Evolutionary conservation across 2,888 invertebrate species (phyloP), one percentile per base, ranked within the genome.

Genomic region (Dasypogon diadema): DNA sequence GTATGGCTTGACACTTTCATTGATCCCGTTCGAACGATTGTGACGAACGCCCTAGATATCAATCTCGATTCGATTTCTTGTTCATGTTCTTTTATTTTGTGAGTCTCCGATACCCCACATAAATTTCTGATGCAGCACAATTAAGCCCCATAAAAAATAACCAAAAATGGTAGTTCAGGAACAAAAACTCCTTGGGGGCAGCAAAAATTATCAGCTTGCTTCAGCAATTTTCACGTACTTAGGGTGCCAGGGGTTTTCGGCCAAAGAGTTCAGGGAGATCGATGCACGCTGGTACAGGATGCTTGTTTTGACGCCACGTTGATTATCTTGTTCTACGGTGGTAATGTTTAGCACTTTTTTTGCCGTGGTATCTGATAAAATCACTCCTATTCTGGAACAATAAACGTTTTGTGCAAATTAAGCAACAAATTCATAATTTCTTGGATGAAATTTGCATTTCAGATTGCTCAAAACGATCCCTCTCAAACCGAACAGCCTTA

Each of bases 401-500:
- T 12, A 6, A 12, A 42, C n/a, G 12, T 42, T 42, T 42, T 42
- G n/a, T 42, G 10, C 42, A 42, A 42, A 42, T 42, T 42, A 42
- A 42, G 42, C 6, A 42, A 42, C 12, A 12, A 42, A 42, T 42
- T 42, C 2, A 34, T 37, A 34, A 21, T 37, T 18, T 60, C 18
- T 21, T 3, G 16, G 34, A 18, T 60, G 8, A 60, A 60, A 60
- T 60, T 60, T 60, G 60, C 60, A 60, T 60, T 60, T 16, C 10
- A 60, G 60, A 60, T 60, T 14, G 16, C 37, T 60, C 8, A 8
- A 16, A 37, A 37, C 34, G 24, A 60, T 60, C 37, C 12, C 16
- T 37, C 37, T 10, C 42, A 12, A 42, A 12, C 12, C 3, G 8
- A 12, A 3, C 2, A 6, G 42, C 3, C 42, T 42, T 12, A 42